Conservation (phyloP, 2,797 vertebrate species). For the Tauraco hartlaubi region DNA sequence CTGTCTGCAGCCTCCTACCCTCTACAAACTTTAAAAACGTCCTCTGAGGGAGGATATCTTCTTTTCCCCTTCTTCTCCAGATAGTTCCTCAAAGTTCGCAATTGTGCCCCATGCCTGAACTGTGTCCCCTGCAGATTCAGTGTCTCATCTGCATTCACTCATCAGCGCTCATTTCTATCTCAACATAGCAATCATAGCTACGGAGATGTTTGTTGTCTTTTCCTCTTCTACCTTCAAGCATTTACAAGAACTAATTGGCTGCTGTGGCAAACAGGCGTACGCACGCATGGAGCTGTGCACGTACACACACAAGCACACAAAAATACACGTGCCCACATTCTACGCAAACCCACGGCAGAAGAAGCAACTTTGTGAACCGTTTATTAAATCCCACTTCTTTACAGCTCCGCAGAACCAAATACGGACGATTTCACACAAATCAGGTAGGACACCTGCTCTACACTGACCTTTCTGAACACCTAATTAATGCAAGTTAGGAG, state of each 20-base stretch:
- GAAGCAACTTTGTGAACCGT: background rate
- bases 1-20: background rate
- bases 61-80: background rate
- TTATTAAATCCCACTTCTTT: background rate
- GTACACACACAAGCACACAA: background rate
- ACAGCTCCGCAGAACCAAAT: background rate
- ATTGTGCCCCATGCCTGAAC: background rate
- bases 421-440: background rate
- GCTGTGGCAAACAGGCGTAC: accelerated
- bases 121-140: background rate
- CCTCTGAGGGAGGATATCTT: background rate
- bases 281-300: background rate
- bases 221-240: background rate
- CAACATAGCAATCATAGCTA: conserved; percentile 41
- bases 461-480: background rate
- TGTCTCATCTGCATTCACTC: background rate
- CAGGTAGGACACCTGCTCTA: background rate
- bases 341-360: background rate
- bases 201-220: conserved; percentile 9
- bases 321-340: background rate
- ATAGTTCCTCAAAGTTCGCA: background rate
- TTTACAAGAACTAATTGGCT: background rate
- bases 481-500: background rate
- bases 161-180: conserved; percentile 30
- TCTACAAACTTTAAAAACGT: background rate